Evolutionary conservation across 53 echinoderm and acorn worm species (phyloP).

Genomic region (Stichopus horrens): DNA sequence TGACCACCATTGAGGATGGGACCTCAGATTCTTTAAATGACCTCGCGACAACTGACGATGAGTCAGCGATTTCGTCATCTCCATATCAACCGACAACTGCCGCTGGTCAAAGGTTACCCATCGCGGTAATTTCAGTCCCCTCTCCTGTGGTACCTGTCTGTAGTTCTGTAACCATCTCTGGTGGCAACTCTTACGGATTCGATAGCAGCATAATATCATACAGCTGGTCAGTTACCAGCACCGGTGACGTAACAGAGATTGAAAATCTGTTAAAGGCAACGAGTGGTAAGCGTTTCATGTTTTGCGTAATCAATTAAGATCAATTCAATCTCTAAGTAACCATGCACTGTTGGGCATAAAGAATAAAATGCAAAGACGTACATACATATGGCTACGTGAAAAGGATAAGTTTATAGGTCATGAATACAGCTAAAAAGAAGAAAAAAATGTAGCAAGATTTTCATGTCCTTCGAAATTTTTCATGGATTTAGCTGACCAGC

Average conservation of each 20-base stretch:
- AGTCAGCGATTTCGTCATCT: not conserved
- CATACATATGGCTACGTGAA: too few relatives aligned
- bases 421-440: too few relatives aligned
- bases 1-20: not conserved
- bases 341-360: too few relatives aligned
- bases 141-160: not conserved
- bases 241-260: not conserved
- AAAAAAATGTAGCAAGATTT: too few relatives aligned
- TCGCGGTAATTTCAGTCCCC: not conserved
- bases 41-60: not conserved
- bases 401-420: too few relatives aligned
- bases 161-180: constrained; percentile 4
- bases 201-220: not conserved
- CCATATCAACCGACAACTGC: not conserved
- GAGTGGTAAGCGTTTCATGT: not conserved
- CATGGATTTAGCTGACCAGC: too few relatives aligned
- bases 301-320: too few relatives aligned
- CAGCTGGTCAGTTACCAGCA: constrained; percentile 7
- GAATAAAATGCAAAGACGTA: too few relatives aligned
- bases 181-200: not conserved
- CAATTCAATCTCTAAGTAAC: too few relatives aligned
- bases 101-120: not conserved
- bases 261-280: not conserved
- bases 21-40: not conserved
- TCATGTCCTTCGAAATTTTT: too few relatives aligned